A percentile compares a stretch with the other conserved stretches of the same genome.
phyloP scores from a whole-genome alignment of 2,113 vertebrate species.

The Hyla sarda region DNA sequence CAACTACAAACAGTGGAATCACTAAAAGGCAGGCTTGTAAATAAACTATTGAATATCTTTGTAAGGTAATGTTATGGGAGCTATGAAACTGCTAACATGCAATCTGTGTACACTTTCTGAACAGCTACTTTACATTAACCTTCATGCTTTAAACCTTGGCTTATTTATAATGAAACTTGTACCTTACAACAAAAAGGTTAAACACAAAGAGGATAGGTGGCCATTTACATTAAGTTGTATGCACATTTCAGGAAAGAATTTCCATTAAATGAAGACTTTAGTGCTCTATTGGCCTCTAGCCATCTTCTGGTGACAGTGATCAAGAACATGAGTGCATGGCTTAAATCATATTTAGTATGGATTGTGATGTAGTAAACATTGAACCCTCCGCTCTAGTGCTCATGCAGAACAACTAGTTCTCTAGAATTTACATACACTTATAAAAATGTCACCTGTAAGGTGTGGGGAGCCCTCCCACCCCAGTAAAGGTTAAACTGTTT shows the following conservation, averaged over 20 bases:
- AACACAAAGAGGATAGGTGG: background rate
- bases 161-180: background rate
- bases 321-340: slow-evolving; percentile 71
- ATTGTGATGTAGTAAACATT: slow-evolving; percentile 66
- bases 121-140: background rate
- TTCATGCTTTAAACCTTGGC: background rate
- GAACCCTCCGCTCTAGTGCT: slow-evolving; percentile 58
- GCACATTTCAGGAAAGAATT: slow-evolving; percentile 64
- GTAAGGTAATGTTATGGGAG: background rate
- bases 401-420: background rate
- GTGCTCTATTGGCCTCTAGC: slow-evolving; percentile 70
- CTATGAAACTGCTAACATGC: too few relatives aligned
- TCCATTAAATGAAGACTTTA: slow-evolving; percentile 65
- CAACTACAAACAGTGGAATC: too few relatives aligned
- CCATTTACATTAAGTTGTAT: slow-evolving; percentile 28
- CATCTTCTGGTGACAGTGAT: slow-evolving; percentile 69
- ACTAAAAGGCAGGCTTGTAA: background rate
- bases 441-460: background rate
- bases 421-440: background rate
- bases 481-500: too few relatives aligned
- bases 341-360: slow-evolving; percentile 70
- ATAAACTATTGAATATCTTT: background rate
- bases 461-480: too few relatives aligned
- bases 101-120: background rate
- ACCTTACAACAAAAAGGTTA: background rate